Percentiles rank a stretch among this genome's conserved stretches.
phyloP scores from a whole-genome alignment of 2,888 invertebrate genomes.

The Euspilapteryx auroguttella region DNA sequence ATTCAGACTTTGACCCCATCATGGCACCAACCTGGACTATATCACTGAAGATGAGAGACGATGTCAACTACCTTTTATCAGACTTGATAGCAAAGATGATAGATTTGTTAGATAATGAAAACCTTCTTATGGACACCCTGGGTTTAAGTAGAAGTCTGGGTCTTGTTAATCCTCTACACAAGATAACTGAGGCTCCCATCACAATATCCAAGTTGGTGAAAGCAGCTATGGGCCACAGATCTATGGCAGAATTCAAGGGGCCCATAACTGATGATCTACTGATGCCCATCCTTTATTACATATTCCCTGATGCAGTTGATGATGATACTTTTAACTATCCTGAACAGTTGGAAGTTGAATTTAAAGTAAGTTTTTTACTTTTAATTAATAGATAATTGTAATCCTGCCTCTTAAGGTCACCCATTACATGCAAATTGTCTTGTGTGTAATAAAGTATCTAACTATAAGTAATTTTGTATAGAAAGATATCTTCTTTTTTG shows the following conservation, averaged over 20 bases:
- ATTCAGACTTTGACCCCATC: slow-evolving; percentile 84
- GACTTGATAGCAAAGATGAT: slow-evolving; percentile 75
- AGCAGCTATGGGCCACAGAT: slow-evolving; percentile 50
- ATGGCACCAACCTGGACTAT: slow-evolving; percentile 80
- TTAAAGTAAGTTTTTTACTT: too few relatives aligned
- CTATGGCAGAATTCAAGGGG: slow-evolving; percentile 65
- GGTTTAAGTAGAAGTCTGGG: slow-evolving; percentile 50
- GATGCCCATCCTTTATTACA: slow-evolving; percentile 75
- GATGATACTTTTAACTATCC: slow-evolving; percentile 59
- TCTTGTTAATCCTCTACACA: slow-evolving; percentile 62
- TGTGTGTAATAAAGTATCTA: too few relatives aligned
- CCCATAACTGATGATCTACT: slow-evolving; percentile 78
- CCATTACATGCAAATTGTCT: too few relatives aligned
- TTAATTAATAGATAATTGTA: too few relatives aligned
- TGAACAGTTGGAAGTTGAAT: slow-evolving; percentile 42
- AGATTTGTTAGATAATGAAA: slow-evolving; percentile 61
- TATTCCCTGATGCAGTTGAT: slow-evolving; percentile 87
- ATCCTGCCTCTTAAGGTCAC: too few relatives aligned
- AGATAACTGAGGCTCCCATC: slow-evolving; percentile 78
- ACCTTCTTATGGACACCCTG: slow-evolving; percentile 42
- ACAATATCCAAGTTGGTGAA: slow-evolving; percentile 64
- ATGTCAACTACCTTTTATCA: slow-evolving; percentile 74
- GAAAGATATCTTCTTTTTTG: too few relatives aligned
- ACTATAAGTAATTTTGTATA: too few relatives aligned
- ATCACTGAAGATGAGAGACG: slow-evolving; percentile 66